Evolutionary conservation across 2,113 vertebrate species (phyloP), one percentile per base, ranked within the genome.

Genomic region (Pollachius pollachius): DNA sequence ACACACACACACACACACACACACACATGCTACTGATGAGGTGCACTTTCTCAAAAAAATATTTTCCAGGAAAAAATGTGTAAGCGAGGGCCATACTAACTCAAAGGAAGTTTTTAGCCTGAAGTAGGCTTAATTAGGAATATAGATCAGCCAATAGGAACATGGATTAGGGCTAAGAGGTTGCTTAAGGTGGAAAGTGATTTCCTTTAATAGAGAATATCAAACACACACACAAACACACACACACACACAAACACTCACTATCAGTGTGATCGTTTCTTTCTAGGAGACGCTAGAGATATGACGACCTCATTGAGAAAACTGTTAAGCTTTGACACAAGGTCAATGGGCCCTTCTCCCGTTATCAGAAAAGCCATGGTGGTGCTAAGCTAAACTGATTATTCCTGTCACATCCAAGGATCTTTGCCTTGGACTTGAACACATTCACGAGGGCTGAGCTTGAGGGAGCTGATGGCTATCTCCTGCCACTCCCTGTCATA

Each of bases 361-460:
- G 59, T 78, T 70, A 74, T 75, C 77, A 77, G 60, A 70, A 64
- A 80, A 21, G 52, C 56, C 71, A 67, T 77, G 63, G 68, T 65
- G 76, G 78, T 84, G 74, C 73, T 62, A n/a, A 56, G 62, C 71
- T 64, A 68, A 79, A 83, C 65, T 81, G 68, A 84, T 81, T 77
- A 75, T 71, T 65, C 37, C 23, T 18, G 52, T 74, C 62, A 48
- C 67, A 72, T 59, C 68, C 57, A 7, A 27, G 81, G 74, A 76
- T 75, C 54, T 70, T 57, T 72, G 62, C 60, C 25, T 68, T n/a
- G 62, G 69, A 64, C 57, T 34, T 65, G 72, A 81, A 66, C 59
- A 75, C 72, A 64, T 70, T 66, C 34, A 65, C 64, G 67, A 65
- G 13, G 13, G 2, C 11, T n/a, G 69, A 67, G 57, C 56, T 76